These are phyloP conservation scores for Brachionus angularis DNA, from an alignment of 1,140 invertebrate species.

Conservation along the genomic window DNA sequence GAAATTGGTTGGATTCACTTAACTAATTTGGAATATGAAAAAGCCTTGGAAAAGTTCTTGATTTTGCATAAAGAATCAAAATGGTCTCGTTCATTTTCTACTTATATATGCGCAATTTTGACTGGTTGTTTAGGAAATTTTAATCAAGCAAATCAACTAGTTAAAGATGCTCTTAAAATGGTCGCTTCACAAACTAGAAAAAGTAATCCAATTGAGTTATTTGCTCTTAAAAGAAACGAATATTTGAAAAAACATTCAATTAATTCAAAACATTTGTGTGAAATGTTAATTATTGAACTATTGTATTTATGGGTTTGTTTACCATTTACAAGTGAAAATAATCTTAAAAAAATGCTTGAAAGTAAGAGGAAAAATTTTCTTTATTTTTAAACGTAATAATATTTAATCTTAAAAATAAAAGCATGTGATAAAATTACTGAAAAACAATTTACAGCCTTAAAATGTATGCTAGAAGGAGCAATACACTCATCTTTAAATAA, in stretches of 20 bases:
- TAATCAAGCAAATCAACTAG: conserved; percentile 53
- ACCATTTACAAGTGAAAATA: conserved; percentile 62
- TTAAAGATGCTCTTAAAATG: conserved; percentile 58
- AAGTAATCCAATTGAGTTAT: conserved; percentile 58
- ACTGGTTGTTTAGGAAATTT: conserved; percentile 60
- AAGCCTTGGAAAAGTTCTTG: conserved; percentile 56
- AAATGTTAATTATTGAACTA: conserved; percentile 66
- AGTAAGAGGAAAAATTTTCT: background rate
- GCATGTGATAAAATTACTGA: conserved; percentile 46
- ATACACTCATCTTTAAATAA: conserved; percentile 51
- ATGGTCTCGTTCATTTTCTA: conserved; percentile 69
- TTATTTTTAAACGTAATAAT: too few relatives aligned
- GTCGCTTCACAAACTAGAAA: conserved; percentile 50
- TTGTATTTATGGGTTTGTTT: conserved; percentile 71
- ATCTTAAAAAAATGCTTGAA: conserved; percentile 58
- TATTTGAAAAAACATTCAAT: conserved; percentile 51
- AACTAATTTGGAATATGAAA: conserved; percentile 64
- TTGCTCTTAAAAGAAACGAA: conserved; percentile 53
- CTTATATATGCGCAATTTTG: conserved; percentile 66
- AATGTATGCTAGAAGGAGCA: conserved; percentile 54
- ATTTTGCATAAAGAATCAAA: conserved; percentile 64
- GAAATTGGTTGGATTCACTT: conserved; percentile 68
- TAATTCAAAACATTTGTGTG: conserved; percentile 55
- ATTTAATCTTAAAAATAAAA: background rate
- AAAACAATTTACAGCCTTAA: conserved; percentile 51